Evolutionary conservation across 2,888 invertebrate species (phyloP), one percentile per base, ranked within the genome.

Genomic region (Eubasilissa splendida): DNA sequence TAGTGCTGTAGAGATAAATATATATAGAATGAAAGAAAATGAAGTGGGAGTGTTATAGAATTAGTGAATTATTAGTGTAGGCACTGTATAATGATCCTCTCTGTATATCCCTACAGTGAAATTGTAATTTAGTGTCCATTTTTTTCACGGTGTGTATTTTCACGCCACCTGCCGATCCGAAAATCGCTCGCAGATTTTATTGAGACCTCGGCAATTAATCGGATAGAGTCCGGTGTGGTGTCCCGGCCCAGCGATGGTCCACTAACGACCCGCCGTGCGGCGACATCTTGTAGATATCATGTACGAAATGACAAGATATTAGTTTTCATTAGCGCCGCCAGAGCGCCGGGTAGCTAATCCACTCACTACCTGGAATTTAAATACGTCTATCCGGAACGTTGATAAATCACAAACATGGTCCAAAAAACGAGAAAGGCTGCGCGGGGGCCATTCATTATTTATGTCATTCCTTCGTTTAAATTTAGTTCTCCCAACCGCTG

Each of bases 271-370:
- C 74, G 42, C 42, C 42, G 50, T 42, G 31, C 76, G 54, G 76
- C 59, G 70, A 83, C 80, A 81, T 80, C 83, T 80, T 82, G 82
- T 82, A 82, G 80, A 83, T 79, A 80, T 83, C 83, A 79, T 83
- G 83, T 82, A 82, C 75, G 68, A 76, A 77, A 77, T 78, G 83
- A 83, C 83, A 80, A 66, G 81, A 56, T 76, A 83, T 83, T 83
- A 83, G 82, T 83, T 83, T 83, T 83, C 83, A 83, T 83, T 83
- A 83, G 82, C 60, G 81, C 75, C 78, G 82, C 74, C 75, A 75
- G 58, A 63, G 60, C 70, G 75, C 56, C 59, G 60, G 68, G 42
- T n/a, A 63, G 52, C 76, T 31, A 66, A 56, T n/a, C 56, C 73
- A 42, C 42, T 42, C 42, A 52, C 54, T 83, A 83, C 83, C 81